Evolutionary conservation across 2,888 invertebrate species (phyloP).

Genomic region (Polydrusus cervinus): DNA sequence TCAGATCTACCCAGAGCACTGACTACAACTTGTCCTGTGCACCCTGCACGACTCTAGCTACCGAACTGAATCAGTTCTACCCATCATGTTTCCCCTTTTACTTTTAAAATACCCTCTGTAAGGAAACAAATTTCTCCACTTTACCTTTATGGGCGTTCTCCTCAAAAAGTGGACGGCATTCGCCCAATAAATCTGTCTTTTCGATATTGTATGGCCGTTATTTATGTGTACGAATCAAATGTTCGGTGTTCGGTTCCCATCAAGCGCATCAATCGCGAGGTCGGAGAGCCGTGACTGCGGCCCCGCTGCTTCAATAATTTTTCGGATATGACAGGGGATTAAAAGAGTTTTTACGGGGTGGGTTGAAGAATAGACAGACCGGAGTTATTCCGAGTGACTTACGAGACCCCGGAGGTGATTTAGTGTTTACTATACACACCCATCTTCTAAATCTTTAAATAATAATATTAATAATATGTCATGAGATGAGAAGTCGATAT

Average conservation of each 20-base stretch:
- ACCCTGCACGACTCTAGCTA: too few species aligned
- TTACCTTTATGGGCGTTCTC: slow-evolving; percentile 49
- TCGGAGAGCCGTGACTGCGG: slow-evolving; percentile 52
- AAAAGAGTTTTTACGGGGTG: slow-evolving; percentile 50
- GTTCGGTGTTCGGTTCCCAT: slow-evolving; percentile 51
- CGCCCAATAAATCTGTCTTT: slow-evolving; percentile 69
- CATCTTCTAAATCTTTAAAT: slow-evolving; percentile 22
- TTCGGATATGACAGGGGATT: slow-evolving; percentile 52
- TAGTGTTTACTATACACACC: slow-evolving; percentile 45
- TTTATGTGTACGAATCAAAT: slow-evolving; percentile 65
- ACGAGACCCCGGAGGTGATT: slow-evolving; percentile 38
- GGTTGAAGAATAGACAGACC: slow-evolving; percentile 41
- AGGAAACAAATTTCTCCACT: slow-evolving; percentile 11
- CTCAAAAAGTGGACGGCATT: slow-evolving; percentile 44
- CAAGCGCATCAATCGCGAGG: slow-evolving; percentile 54
- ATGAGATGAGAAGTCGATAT: background rate
- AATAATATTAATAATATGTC: slow-evolving; percentile 18
- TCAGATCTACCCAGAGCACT: too few species aligned
- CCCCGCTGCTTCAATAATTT: slow-evolving; percentile 49
- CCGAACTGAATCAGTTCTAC: too few species aligned
- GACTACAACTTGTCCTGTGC: too few species aligned
- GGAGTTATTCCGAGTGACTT: slow-evolving; percentile 35
- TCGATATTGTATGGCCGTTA: slow-evolving; percentile 71
- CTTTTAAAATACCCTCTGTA: slow-evolving; percentile 19
- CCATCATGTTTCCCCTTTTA: background rate